Evolutionary conservation across 1,140 invertebrate genomes (phyloP), one percentile per base, ranked within the genome.

Genomic region (Leptopilina clavipes): DNA sequence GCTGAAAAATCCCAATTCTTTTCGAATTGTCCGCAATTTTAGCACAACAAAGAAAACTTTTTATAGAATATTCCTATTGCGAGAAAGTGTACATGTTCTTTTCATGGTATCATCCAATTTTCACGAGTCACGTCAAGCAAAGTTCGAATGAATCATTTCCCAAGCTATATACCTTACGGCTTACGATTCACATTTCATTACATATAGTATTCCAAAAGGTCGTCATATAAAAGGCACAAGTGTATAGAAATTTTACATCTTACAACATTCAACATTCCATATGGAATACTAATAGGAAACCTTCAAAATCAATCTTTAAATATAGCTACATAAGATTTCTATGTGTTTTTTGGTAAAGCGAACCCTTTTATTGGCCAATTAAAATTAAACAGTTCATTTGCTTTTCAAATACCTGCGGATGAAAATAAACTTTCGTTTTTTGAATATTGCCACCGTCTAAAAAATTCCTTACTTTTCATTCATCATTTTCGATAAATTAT

Each of bases 221-320:
- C 59, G 59, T 59, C n/a, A 17, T 22, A 25, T 10, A 59, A 19
- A 59, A 59, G 56, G 56, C 56, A 19, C 19, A 59, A n/a, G n/a
- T n/a, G n/a, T n/a, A n/a, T 48, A 48, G 14, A 52, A 65, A 65
- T 31, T 65, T 65, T 65, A 65, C 25, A 14, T 65, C 59, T 59
- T 31, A 14, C 25, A 11, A 65, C 59, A 65, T 22, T 31, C 19
- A 12, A 25, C 22, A 65, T 65, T 65, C 59, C 31, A 25, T 19
- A n/a, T 25, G 12, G 59, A 25, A 65, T 65, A 65, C 59, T 65
- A 65, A 65, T 65, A 8, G 14, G 22, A 40, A 40, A 31, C 56
- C 56, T 65, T 65, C 56, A 25, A 65, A 17, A 17, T 22, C 8
- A 25, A 22, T 25, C 5, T 31, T 22, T 0, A 12, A 25, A 25